Conservation (phyloP, 2,888 invertebrate species). For the Reticulitermes lucifugus region DNA sequence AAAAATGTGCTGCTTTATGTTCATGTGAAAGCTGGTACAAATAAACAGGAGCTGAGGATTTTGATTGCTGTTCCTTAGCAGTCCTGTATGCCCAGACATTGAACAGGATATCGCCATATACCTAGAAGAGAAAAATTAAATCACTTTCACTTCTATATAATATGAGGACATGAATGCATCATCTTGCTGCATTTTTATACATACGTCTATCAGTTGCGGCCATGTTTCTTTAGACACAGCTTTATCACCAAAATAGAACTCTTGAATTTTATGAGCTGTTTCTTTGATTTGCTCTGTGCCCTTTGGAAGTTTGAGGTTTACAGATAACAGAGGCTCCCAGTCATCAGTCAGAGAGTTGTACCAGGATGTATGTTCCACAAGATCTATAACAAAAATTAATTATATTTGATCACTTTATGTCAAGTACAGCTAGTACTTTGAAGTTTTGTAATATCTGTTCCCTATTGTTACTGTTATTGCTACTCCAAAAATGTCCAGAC, state of each 20-base stretch:
- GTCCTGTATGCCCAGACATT: constrained; percentile 53
- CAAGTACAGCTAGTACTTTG: too few relatives aligned
- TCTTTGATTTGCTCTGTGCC: constrained; percentile 55
- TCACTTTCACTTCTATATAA: too few relatives aligned
- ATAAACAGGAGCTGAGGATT: neutral
- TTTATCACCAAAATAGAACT: constrained; percentile 65
- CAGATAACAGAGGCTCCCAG: constrained; percentile 59
- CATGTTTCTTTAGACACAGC: constrained; percentile 61
- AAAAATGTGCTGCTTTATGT: too few relatives aligned
- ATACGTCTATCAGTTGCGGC: constrained; percentile 64
- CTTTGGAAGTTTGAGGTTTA: constrained; percentile 56
- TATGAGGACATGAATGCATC: too few relatives aligned
- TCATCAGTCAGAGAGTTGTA: neutral
- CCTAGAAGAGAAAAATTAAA: constrained; percentile 43
- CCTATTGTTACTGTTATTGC: too few relatives aligned
- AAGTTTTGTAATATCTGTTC: too few relatives aligned
- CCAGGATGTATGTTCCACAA: neutral
- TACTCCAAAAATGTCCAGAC: too few relatives aligned
- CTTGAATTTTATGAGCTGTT: constrained; percentile 62
- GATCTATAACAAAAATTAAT: neutral
- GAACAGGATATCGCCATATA: constrained; percentile 56
- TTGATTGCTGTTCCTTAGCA: constrained; percentile 51
- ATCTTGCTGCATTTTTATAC: constrained; percentile 52
- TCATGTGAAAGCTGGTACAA: neutral
- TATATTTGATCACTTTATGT: neutral